Evolutionary conservation across 2,888 invertebrate species (phyloP).

Genomic region (Epicampocera succincta): DNA sequence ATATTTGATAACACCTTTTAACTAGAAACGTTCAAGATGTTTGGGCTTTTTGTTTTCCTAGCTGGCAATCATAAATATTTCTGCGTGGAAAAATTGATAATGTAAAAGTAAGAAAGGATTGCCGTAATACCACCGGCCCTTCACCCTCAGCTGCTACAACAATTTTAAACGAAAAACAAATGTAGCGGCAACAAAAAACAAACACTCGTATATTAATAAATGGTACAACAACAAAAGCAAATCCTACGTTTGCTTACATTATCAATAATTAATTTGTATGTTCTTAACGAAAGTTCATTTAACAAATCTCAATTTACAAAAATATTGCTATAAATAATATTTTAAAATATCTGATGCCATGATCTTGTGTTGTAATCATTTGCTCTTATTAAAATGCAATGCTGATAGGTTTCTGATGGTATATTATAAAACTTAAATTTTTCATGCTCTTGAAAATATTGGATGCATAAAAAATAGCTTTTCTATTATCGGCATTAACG

Average conservation of each 20-base stretch:
- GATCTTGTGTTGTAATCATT: too few species aligned
- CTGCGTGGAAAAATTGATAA: constrained; percentile 26
- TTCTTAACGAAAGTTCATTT: constrained; percentile 23
- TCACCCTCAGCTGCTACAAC: constrained; percentile 25
- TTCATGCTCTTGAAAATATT: too few species aligned
- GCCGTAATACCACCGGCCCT: constrained; percentile 43
- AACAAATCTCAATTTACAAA: constrained; percentile 25
- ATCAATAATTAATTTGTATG: constrained; percentile 42
- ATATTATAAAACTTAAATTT: too few species aligned
- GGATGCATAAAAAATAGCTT: too few species aligned
- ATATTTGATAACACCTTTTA: too few species aligned
- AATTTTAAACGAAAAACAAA: constrained; percentile 43
- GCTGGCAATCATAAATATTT: not conserved
- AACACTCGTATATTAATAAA: constrained; percentile 16
- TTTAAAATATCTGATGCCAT: not conserved
- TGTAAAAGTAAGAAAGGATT: constrained; percentile 54
- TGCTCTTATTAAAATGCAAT: too few species aligned
- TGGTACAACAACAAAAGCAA: constrained; percentile 24
- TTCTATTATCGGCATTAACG: not conserved
- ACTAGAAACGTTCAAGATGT: not conserved
- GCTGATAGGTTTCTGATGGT: too few species aligned
- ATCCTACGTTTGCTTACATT: constrained; percentile 31
- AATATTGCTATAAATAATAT: constrained; percentile 13
- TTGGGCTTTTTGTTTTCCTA: not conserved
- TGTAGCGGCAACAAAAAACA: constrained; percentile 12